Percentiles rank a stretch among this genome's conserved stretches.
These are phyloP conservation scores for Bombus pascuorum DNA, from an alignment of 1,140 invertebrate species.

Conservation along the genomic window DNA sequence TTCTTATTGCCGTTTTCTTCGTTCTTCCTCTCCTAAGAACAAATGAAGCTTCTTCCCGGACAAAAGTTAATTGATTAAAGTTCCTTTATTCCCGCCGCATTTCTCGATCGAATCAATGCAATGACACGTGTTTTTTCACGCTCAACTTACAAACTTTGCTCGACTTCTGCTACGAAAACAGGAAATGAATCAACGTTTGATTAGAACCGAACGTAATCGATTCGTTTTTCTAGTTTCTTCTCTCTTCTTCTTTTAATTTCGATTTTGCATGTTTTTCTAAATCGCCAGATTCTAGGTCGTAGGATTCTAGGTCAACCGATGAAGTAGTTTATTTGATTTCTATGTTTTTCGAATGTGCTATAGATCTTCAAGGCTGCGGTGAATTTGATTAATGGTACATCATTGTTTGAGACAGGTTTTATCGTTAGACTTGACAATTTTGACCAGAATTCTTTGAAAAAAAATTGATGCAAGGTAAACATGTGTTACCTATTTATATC, in stretches of 20 bases:
- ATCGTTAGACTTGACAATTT: neutral
- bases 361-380: neutral
- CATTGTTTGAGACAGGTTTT: neutral
- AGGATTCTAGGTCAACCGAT: neutral
- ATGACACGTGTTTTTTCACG: neutral
- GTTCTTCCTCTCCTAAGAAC: neutral
- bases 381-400: neutral
- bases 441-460: neutral
- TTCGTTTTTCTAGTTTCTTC: neutral
- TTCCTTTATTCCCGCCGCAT: conserved; percentile 1
- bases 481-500: too few relatives aligned
- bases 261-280: neutral
- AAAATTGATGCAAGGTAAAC: neutral
- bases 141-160: neutral
- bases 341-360: neutral
- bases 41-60: conserved; percentile 8
- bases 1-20: conserved; percentile 2
- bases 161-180: neutral
- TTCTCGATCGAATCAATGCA: neutral
- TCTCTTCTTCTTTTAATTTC: neutral
- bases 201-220: neutral
- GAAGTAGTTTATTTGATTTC: neutral
- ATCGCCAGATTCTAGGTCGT: neutral
- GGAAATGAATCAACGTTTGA: neutral
- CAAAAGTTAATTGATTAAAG: conserved; percentile 34